Evolutionary conservation across 2,888 invertebrate genomes (phyloP).

Genomic region (Entomobrya proxima): DNA sequence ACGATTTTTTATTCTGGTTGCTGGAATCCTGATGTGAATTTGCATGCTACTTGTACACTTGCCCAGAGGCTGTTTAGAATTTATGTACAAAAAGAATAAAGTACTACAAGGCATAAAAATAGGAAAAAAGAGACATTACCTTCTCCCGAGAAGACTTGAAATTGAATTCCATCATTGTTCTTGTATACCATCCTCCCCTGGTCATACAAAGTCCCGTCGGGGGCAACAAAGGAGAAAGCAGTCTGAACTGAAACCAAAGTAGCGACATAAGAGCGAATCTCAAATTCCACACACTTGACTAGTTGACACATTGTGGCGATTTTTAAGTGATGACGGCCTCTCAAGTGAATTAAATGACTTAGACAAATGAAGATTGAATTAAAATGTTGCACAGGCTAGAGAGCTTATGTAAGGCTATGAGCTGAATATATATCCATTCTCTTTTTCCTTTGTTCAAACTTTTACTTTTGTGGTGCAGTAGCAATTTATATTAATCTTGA

Average conservation of each 20-base stretch:
- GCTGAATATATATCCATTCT: constrained; percentile 20
- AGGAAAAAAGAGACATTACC: constrained; percentile 43
- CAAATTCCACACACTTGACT: constrained; percentile 71
- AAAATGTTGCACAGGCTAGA: constrained; percentile 38
- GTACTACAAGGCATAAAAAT: not conserved
- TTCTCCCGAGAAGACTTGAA: constrained; percentile 68
- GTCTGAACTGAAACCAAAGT: constrained; percentile 69
- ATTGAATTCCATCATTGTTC: constrained; percentile 65
- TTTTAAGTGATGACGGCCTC: constrained; percentile 33
- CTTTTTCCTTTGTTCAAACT: not conserved
- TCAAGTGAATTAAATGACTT: constrained; percentile 2
- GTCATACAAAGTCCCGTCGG: constrained; percentile 64
- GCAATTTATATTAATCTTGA: not conserved
- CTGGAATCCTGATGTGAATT: no score
- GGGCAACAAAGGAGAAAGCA: constrained; percentile 66
- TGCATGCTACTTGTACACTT: no score
- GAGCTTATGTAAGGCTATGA: not conserved
- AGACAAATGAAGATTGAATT: constrained; percentile 52
- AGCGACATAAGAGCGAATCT: constrained; percentile 73
- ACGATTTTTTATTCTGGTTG: no score
- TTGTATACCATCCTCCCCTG: constrained; percentile 69
- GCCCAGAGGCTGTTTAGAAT: not conserved
- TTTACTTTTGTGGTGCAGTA: not conserved
- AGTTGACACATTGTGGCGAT: constrained; percentile 67
- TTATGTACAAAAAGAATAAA: not conserved